Evolutionary conservation across 2,113 vertebrate genomes (phyloP).

Genomic region (Caracal caracal): DNA sequence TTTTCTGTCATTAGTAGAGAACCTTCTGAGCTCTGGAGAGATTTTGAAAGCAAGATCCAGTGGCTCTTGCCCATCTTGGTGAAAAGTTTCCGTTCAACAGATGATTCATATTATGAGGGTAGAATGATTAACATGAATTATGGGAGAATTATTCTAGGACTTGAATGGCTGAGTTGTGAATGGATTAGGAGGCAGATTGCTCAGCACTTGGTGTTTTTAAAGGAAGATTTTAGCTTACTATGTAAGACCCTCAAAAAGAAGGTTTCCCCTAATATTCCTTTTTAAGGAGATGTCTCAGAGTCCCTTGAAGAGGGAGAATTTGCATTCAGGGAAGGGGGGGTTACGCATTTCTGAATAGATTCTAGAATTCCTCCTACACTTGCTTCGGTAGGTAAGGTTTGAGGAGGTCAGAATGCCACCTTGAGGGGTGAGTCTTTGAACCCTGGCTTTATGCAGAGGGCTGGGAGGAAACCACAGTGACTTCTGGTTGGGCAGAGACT

Average conservation of each 20-base stretch:
- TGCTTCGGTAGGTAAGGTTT: not conserved
- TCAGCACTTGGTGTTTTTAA: slow-evolving; percentile 2
- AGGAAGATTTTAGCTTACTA: not conserved
- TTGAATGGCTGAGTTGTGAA: slow-evolving; percentile 64
- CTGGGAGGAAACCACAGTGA: not conserved
- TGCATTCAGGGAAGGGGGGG: not conserved
- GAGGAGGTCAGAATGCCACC: not conserved
- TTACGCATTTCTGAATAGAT: not conserved
- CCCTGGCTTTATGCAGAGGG: not conserved
- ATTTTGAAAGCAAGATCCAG: slow-evolving; percentile 82
- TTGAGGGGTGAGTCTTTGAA: not conserved
- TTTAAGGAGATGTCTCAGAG: not conserved
- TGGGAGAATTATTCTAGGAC: slow-evolving; percentile 61
- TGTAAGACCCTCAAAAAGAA: not conserved
- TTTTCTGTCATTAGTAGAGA: slow-evolving; percentile 82
- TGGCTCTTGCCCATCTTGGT: slow-evolving; percentile 72
- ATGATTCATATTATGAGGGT: slow-evolving; percentile 65
- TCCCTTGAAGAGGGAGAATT: not conserved
- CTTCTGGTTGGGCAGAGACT: not conserved
- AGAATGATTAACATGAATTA: slow-evolving; percentile 77
- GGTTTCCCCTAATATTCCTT: not conserved
- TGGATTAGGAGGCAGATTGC: slow-evolving; percentile 55
- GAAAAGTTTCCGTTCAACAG: slow-evolving; percentile 78
- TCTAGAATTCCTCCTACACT: not conserved
- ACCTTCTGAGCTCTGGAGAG: slow-evolving; percentile 78